Base-by-base conservation (phyloP, 2,797 vertebrate species). In the Acrossocheilus fasciatus region DNA sequence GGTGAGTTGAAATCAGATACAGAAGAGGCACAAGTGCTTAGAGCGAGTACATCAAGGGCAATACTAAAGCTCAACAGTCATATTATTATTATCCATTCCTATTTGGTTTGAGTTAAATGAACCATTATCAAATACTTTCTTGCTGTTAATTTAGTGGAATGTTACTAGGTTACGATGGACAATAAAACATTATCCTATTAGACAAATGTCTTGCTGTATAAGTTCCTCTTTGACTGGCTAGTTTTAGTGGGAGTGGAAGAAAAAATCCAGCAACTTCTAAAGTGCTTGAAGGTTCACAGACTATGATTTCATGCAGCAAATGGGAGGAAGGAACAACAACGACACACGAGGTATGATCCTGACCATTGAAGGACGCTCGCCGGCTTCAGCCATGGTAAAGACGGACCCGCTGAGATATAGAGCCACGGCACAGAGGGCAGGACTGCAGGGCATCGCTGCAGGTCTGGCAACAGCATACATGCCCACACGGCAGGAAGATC, bases 401-500 rank as follows among this genome's bases (percentile, higher is more conserved):
- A 73, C 96, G 95, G 83, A 99, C 81, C 43, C 95, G 92, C 93
- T 98, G 98, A 0, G 92, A 15, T 64, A 98, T 94, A 86, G 88
- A 90, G 90, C 89, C 90, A 62, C 97, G 98, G 93, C 98, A 99
- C 89, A 99, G 94, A 0, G 98, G 98, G 77, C 98, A 99, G 34
- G 89, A 92, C 80, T 73, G 95, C 88, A 99, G 92, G 0, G 92
- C 96, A 0, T 94, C 92, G 23, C 95, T 97, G 93, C 98, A 99
- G 15, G 89, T 89, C 91, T 93, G 95, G 89, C 98, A 99, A 92
- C 98, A 99, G 95, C 98, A 99, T 9, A 98, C 97, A 0, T 99
- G 98, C 62, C 98, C 98, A 0, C 98, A 99, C 18, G 96, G 94
- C 92, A 99, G 94, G 93, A 98, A 99, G 92, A 99, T 93, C 83